These are phyloP conservation scores for Homalodisca vitripennis DNA, from an alignment of 1,140 invertebrate species.

Conservation along the genomic window DNA sequence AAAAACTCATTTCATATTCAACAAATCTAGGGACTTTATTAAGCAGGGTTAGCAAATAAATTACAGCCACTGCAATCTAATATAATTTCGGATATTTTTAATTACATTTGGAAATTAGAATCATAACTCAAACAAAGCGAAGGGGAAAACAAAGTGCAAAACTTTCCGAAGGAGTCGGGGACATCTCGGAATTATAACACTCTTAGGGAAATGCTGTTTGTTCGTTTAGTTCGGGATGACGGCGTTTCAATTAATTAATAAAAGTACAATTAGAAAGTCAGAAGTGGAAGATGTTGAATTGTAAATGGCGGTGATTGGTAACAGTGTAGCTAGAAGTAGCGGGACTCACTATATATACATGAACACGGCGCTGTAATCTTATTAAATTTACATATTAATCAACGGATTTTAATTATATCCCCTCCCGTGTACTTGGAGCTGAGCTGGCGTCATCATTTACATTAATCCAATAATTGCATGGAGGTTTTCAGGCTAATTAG, in stretches of 20 bases:
- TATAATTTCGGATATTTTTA: constrained; percentile 20
- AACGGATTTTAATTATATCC: constrained; percentile 93
- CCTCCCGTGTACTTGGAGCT: constrained; percentile 55
- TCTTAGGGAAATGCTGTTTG: constrained; percentile 25
- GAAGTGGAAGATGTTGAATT: constrained; percentile 24
- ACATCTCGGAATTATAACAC: constrained; percentile 24
- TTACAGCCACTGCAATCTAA: constrained; percentile 1
- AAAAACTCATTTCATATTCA: too few relatives aligned
- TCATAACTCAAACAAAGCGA: constrained; percentile 20
- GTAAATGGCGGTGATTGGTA: constrained; percentile 22
- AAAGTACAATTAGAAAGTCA: constrained; percentile 27
- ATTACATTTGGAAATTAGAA: constrained; percentile 22
- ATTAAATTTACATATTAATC: constrained; percentile 98
- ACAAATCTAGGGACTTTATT: not conserved
- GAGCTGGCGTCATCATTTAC: constrained; percentile 68
- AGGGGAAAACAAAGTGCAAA: constrained; percentile 11
- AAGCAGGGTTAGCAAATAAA: not conserved
- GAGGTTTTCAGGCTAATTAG: constrained; percentile 80
- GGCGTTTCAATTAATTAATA: constrained; percentile 25
- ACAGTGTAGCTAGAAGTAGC: constrained; percentile 19
- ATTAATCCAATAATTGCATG: constrained; percentile 91
- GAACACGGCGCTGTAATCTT: constrained; percentile 75
- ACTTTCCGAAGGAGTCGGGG: constrained; percentile 14
- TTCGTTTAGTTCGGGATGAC: constrained; percentile 20
- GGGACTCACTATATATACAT: constrained; percentile 41